Evolutionary conservation across 2,113 vertebrate genomes (phyloP).

Genomic region (Oncorhynchus tshawytscha): DNA sequence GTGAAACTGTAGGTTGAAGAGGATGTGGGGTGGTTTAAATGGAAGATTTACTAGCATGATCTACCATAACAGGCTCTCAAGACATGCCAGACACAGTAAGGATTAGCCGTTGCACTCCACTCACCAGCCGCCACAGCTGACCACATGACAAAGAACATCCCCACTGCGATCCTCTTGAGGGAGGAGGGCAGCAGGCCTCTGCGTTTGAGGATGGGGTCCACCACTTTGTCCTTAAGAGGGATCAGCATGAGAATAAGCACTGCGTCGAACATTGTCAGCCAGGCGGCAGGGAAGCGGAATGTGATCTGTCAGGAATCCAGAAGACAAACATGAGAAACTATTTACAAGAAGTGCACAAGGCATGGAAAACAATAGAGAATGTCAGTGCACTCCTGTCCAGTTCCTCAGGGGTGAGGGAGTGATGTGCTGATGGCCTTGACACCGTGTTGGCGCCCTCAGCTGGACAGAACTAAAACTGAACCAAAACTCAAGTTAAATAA

Average conservation of each 20-base stretch:
- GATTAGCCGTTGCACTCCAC: conserved; percentile 21
- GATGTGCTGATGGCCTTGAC: conserved; percentile 16
- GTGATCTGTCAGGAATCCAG: conserved; percentile 79
- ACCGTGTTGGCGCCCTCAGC: conserved; percentile 72
- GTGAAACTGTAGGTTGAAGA: not conserved
- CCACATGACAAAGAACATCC: conserved; percentile 99
- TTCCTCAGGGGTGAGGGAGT: not conserved
- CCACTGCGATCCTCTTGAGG: conserved; percentile 92
- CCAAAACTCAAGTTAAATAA: not conserved
- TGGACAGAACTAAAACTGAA: conserved; percentile 50
- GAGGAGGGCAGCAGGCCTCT: conserved; percentile 88
- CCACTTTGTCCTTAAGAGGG: conserved; percentile 91
- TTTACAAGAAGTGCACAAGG: conserved; percentile 31
- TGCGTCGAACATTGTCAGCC: conserved; percentile 98
- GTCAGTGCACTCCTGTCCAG: conserved; percentile 13
- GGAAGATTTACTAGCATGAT: not conserved
- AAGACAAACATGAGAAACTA: conserved; percentile 44
- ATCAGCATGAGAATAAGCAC: conserved; percentile 95
- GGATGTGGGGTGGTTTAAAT: not conserved
- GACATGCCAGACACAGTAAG: not conserved
- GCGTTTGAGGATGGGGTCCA: conserved; percentile 87
- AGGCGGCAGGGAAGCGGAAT: conserved; percentile 86
- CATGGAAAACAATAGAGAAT: conserved; percentile 37
- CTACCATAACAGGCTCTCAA: not conserved
- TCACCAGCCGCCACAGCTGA: conserved; percentile 94